Evolutionary conservation across 2,113 vertebrate genomes (phyloP).

Genomic region (Lophura nycthemera): DNA sequence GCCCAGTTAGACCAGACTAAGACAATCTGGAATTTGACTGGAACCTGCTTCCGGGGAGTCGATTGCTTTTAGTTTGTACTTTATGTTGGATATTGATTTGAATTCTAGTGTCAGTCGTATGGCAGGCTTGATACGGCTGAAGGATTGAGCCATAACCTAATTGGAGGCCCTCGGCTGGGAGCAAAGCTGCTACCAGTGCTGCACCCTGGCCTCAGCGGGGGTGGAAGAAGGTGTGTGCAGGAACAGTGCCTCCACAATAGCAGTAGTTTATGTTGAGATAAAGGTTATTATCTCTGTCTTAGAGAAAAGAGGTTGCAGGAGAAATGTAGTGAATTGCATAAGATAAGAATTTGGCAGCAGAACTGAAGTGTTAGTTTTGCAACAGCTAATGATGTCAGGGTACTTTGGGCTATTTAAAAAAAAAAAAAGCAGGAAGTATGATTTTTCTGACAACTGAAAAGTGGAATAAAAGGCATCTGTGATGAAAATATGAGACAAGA

Average conservation of each 20-base stretch:
- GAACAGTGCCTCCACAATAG: background rate
- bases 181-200: background rate
- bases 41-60: fast-evolving
- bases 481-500: background rate
- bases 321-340: background rate
- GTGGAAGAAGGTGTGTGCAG: background rate
- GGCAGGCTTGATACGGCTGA: background rate
- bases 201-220: background rate
- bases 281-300: background rate
- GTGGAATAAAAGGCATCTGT: background rate
- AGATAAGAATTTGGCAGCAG: background rate
- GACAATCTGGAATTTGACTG: background rate
- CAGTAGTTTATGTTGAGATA: background rate
- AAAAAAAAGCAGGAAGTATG: background rate
- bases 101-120: background rate
- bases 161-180: background rate
- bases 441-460: constrained; percentile 8
- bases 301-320: background rate
- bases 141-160: background rate
- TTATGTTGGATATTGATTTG: background rate
- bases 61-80: background rate
- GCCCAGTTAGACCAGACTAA: background rate
- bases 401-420: background rate
- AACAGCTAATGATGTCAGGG: background rate
- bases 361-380: background rate